Conservation (phyloP, 2,888 invertebrate genomes). For the Metacarcinus magister region DNA sequence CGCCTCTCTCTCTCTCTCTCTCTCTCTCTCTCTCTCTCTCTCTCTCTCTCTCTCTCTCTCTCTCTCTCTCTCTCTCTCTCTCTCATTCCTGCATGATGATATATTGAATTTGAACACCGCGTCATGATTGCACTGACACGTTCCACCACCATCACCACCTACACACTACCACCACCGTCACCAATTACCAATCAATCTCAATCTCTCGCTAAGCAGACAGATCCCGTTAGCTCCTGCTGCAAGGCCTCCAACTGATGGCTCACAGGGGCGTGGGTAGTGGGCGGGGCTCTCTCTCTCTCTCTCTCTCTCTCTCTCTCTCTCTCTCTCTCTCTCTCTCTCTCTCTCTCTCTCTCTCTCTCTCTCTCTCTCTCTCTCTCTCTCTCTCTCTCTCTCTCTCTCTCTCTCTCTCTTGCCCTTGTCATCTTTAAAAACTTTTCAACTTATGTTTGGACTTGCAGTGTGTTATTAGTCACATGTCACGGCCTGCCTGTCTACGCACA, state of each 20-base stretch:
- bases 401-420: neutral
- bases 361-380: no score
- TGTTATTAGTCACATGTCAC: neutral
- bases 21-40: neutral
- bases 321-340: no score
- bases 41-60: neutral
- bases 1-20: neutral
- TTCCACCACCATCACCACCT: neutral
- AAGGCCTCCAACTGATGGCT: neutral
- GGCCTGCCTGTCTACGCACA: neutral
- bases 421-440: neutral
- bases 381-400: constrained; percentile 1
- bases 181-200: constrained; percentile 32
- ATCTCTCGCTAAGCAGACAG: constrained; percentile 3
- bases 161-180: neutral
- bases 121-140: neutral
- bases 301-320: neutral
- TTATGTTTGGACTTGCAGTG: neutral
- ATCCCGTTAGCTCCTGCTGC: neutral
- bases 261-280: neutral
- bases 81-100: neutral
- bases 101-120: neutral
- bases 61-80: neutral
- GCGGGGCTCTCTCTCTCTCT: neutral
- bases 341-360: no score